Base-by-base conservation (phyloP, 2,113 vertebrate species). In the Leuciscus idus region DNA sequence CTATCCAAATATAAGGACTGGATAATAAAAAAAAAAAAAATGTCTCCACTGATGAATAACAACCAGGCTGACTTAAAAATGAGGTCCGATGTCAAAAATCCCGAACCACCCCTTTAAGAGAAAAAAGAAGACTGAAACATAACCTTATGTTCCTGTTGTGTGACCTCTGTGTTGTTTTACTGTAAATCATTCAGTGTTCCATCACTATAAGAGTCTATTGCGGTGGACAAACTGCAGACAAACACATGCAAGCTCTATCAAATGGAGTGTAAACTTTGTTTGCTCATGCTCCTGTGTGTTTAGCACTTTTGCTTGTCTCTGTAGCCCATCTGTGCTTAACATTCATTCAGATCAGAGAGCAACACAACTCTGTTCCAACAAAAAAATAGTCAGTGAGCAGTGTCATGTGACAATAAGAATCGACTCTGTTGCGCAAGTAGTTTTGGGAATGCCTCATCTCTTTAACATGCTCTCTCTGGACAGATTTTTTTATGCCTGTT, bases 161-260 rank as follows among this genome's bases (percentile, higher is more conserved):
- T 28, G 74, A 48, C 26, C 8, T 55, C 74, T 77, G 48, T 77
- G 74, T 77, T 77, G 74, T 19, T 77, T 52, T 33, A 77, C 74
- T 77, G 74, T 77, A 33, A 77, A 77, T 77, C 74, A 77, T 77
- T 77, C 26, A 77, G 48, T 55, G 48, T 55, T 33, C 30, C 26
- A 30, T 50, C 7, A 30, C 8, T 55, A 55, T 55, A 15, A 50
- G 74, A 50, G 48, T 55, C 48, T 55, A 21, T 19, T 11, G 74
- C 74, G 55, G 74, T 50, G 26, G 74, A 30, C 39, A 73, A 43
- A 48, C 17, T 72, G 68, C 33, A 70, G 3, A 70, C 66, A 70
- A 30, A 46, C 73, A 75, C 43, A 46, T 23, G 72, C 19, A 26
- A 23, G n/a, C 39, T 12, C 36, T 43, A 46, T 74, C 72, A 76